Conservation (phyloP, 2,797 vertebrate genomes). For the Diceros bicornis region DNA sequence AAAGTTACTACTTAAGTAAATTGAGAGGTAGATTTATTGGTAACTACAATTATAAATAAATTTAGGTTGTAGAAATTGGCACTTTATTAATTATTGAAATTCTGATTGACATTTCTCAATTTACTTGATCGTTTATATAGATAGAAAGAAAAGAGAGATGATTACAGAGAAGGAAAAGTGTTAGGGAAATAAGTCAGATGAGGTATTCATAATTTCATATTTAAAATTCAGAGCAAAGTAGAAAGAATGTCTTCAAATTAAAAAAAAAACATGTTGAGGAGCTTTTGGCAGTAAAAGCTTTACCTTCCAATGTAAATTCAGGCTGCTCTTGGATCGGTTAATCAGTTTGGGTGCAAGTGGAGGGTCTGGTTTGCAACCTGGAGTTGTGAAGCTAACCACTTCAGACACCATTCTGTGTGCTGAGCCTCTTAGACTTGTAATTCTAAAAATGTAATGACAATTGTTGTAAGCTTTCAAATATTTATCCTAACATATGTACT, state of each 20-base stretch:
- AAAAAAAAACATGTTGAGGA: background rate
- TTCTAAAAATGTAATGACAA: slow-evolving; percentile 84
- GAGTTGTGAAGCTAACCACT: slow-evolving; percentile 90
- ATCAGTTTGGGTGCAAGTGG: slow-evolving; percentile 90
- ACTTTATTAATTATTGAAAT: slow-evolving; percentile 47
- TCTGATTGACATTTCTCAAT: slow-evolving; percentile 28
- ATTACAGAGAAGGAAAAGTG: background rate
- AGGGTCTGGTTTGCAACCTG: slow-evolving; percentile 90
- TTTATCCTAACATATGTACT: background rate
- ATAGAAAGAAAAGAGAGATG: background rate
- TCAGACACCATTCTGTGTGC: slow-evolving; percentile 90
- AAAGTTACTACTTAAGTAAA: slow-evolving; percentile 19
- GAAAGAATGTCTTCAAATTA: slow-evolving; percentile 15
- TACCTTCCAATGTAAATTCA: slow-evolving; percentile 92
- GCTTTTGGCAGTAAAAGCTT: slow-evolving; percentile 35
- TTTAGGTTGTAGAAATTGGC: background rate
- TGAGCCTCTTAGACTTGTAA: slow-evolving; percentile 89
- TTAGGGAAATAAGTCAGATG: background rate
- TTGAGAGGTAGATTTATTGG: slow-evolving; percentile 10
- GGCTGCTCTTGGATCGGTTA: slow-evolving; percentile 90
- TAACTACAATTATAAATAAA: background rate
- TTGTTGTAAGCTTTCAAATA: slow-evolving; percentile 29
- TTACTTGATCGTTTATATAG: background rate
- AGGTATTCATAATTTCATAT: background rate
- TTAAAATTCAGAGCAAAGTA: slow-evolving; percentile 6